A percentile compares a stretch with the other conserved stretches of the same genome.
These are phyloP conservation scores for Dynastes grantii DNA, from an alignment of 2,888 invertebrate genomes.

Conservation along the genomic window DNA sequence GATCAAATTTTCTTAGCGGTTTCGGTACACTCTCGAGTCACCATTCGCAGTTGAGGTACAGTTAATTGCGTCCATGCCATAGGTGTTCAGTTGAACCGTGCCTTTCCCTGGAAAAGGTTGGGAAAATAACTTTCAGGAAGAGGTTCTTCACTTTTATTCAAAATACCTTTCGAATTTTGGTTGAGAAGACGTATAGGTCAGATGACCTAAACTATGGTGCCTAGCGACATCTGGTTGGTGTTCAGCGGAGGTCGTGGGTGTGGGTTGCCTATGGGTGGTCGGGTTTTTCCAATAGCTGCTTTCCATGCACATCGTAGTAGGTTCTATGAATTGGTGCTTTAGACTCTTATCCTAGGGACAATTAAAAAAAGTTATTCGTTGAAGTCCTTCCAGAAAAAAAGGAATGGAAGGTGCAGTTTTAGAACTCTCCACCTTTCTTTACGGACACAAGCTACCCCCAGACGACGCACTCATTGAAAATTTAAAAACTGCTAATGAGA, in stretches of 20 bases:
- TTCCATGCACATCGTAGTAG: constrained; percentile 70
- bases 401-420: no score
- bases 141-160: no score
- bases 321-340: constrained; percentile 69
- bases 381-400: no score
- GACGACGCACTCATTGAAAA: no score
- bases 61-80: constrained; percentile 73
- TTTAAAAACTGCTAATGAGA: no score
- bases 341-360: constrained; percentile 65
- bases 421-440: no score
- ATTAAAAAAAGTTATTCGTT: neutral
- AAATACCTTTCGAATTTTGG: constrained; percentile 69
- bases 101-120: constrained; percentile 66
- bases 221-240: constrained; percentile 69
- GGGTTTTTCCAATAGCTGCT: constrained; percentile 71
- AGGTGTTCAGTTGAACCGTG: constrained; percentile 77
- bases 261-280: constrained; percentile 69
- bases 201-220: constrained; percentile 70
- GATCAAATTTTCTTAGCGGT: no score
- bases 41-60: no score
- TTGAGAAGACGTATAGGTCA: constrained; percentile 68
- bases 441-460: no score
- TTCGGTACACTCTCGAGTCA: no score
- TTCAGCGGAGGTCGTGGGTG: constrained; percentile 69
- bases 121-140: no score